Evolutionary conservation across 2,888 invertebrate species (phyloP), one percentile per base, ranked within the genome.

Genomic region (Gymnosoma rotundatum): DNA sequence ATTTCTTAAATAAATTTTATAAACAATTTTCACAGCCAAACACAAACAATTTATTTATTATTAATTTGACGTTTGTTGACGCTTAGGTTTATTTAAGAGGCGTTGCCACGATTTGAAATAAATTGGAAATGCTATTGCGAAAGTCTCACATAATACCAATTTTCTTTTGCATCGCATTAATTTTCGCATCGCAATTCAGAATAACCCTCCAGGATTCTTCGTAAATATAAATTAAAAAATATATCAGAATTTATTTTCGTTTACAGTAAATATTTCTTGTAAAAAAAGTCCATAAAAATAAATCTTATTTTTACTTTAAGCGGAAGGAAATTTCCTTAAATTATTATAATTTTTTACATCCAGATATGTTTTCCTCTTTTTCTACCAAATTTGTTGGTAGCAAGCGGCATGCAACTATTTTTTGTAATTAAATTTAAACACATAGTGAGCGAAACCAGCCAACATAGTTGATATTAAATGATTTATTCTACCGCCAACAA

Each of bases 291-390:
- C 18, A n/a, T 16, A 6, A 8, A 9, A 52, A 10, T 18, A 18
- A 7, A 52, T 20, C 42, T 45, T 1, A 6, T 42, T 42, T 42
- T 52, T 16, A 3, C 38, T 38, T 58, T 42, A 52, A 74, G 60
- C 74, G 84, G 84, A 84, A 84, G 84, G 81, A 84, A 84, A 70
- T 78, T 84, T 81, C 84, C 78, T 84, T 50, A 81, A 81, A 84
- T 74, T 70, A 70, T 70, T 48, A 1, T 14, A 7, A 32, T 32
- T 42, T n/a, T 42, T 12, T 42, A 20, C 38, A 52, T 12, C n/a
- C 6, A 56, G 16, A 60, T 48, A 52, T 36, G 8, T 64, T 20
- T 73, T 73, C 10, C 38, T 48, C 25, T 56, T 79, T 38, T 9
- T 45, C 32, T 45, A 9, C 38, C 38, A 50, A 66, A 66, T 50